A percentile compares a stretch with the other conserved stretches of the same genome.
Evolutionary conservation across 2,113 vertebrate genomes (phyloP).

Genomic region (Machaerirhynchus nigripectus): DNA sequence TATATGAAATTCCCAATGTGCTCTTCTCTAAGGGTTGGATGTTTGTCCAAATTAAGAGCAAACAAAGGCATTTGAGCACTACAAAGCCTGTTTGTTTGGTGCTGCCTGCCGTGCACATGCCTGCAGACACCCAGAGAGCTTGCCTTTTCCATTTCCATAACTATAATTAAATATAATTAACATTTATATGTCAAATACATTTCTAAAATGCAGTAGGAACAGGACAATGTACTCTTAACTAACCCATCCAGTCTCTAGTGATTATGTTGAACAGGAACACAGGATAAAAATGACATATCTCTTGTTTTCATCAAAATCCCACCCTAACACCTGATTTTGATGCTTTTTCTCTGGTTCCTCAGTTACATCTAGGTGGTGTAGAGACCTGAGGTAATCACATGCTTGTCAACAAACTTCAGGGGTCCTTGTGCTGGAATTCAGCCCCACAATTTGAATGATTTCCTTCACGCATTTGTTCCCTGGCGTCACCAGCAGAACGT

Average conservation of each 20-base stretch:
- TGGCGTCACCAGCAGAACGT: background rate
- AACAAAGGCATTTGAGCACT: slow-evolving; percentile 9
- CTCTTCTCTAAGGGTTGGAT: slow-evolving; percentile 14
- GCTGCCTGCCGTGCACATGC: background rate
- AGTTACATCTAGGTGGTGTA: background rate
- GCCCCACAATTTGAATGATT: background rate
- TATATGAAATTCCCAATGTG: slow-evolving; percentile 10
- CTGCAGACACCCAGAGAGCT: background rate
- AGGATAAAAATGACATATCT: background rate
- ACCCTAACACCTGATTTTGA: background rate
- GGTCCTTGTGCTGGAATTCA: background rate
- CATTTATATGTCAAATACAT: background rate
- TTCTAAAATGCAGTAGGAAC: background rate
- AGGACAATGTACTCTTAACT: background rate
- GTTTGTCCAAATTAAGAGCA: slow-evolving; percentile 42
- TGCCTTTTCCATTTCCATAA: background rate
- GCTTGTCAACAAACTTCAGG: background rate
- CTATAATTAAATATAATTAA: background rate
- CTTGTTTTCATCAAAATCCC: background rate
- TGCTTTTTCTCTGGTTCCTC: background rate
- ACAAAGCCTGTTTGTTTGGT: background rate
- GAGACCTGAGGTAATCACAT: background rate
- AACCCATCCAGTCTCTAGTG: background rate
- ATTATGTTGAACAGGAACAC: background rate
- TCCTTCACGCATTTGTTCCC: background rate